Base-by-base conservation (phyloP, 2,113 vertebrate genomes). In the Cyprinodon brontotheroides region DNA sequence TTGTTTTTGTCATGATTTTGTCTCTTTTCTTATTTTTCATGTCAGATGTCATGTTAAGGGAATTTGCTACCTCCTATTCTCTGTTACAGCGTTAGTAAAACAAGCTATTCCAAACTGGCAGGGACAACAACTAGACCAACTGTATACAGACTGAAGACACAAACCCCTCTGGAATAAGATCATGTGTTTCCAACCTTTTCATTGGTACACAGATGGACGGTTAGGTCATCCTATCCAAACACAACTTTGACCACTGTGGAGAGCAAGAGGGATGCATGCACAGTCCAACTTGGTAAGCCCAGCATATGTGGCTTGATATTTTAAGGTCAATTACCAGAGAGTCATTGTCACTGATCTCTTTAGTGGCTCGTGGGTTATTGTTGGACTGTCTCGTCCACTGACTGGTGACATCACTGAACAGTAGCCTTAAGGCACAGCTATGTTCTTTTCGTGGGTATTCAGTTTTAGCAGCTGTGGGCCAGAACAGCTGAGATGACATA, bases 291-390 rank as follows among this genome's bases (percentile, higher is more conserved):
- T 41, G 65, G 47, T 83, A 88, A 89, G 67, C 72, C 77, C 80
- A 86, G 76, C 81, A 17, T 11, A 29, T 76, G 87, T 45, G 90
- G 89, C 89, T 87, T 90, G 86, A 89, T 91, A 91, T 91, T 90
- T 93, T 83, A 92, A 87, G 92, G 90, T 88, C 91, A 93, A 87
- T 93, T 91, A 90, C 84, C 82, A 81, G 77, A 86, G 83, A 93
- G 86, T 90, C 89, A 86, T 70, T 80, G 77, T 69, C 72, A 70
- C 70, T 80, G 82, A 86, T 89, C 87, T 79, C 63, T 79, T 39
- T 77, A 89, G 81, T 78, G 76, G 79, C 72, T 83, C 69, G 1
- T 89, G 75, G 80, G 73, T 86, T 79, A 75, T 70, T 83, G 80
- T 79, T 87, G 87, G 89, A 89, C 75, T n/a, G 65, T 71, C 79